Conservation (phyloP, 2,888 invertebrate species). For the Cremastobaeus sp. region DNA sequence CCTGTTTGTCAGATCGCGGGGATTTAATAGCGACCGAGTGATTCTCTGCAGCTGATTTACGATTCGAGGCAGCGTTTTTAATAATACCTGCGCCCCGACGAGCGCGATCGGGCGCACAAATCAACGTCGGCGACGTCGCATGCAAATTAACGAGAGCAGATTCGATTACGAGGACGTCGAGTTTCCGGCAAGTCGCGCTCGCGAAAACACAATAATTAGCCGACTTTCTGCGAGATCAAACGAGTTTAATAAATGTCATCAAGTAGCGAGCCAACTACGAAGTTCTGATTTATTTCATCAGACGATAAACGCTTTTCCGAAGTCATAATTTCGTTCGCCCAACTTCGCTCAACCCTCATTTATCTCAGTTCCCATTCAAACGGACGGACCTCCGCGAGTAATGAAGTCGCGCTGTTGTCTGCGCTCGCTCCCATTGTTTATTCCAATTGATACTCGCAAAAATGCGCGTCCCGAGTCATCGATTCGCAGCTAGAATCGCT, state of each 20-base stretch:
- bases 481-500: constrained; percentile 36
- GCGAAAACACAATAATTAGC: constrained; percentile 23
- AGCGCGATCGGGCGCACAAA: too few species aligned
- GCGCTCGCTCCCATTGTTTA: constrained; percentile 40
- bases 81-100: too few species aligned
- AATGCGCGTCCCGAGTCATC: constrained; percentile 42
- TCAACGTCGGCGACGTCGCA: neutral
- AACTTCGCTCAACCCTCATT: constrained; percentile 47
- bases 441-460: constrained; percentile 44
- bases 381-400: constrained; percentile 7
- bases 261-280: constrained; percentile 14
- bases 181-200: neutral
- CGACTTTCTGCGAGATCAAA: constrained; percentile 3
- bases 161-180: neutral
- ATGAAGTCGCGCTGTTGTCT: constrained; percentile 31
- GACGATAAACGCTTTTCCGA: constrained; percentile 42
- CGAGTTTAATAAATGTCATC: constrained; percentile 34
- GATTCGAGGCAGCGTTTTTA: too few species aligned
- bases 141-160: neutral
- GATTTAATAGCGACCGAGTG: too few species aligned
- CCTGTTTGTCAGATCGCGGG: too few species aligned
- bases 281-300: constrained; percentile 35
- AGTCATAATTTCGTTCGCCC: constrained; percentile 31
- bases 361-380: constrained; percentile 47
- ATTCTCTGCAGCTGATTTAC: too few species aligned